Evolutionary conservation across 2,797 vertebrate species (phyloP).

Genomic region (Crocidura indochinensis): DNA sequence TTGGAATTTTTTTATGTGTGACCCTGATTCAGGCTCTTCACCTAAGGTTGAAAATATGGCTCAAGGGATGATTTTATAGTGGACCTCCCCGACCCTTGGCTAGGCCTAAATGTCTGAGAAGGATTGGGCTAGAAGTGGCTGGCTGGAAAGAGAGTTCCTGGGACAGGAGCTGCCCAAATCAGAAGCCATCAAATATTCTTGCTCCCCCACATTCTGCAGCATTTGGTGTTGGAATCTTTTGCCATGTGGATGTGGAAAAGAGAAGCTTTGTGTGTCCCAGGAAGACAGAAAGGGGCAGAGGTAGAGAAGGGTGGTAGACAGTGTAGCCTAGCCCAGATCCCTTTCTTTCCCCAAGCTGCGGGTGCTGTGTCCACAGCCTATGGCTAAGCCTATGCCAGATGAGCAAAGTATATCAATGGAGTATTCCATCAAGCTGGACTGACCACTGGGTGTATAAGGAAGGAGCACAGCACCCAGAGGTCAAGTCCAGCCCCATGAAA

Average conservation of each 20-base stretch:
- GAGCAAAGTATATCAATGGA: too few species aligned
- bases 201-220: background rate
- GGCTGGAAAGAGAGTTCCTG: background rate
- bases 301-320: background rate
- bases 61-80: too few species aligned
- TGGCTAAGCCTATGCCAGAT: background rate
- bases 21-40: too few species aligned
- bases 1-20: too few species aligned
- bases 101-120: background rate
- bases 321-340: background rate
- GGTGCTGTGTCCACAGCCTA: background rate
- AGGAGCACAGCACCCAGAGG: too few species aligned
- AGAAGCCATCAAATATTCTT: background rate
- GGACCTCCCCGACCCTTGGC: background rate
- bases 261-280: background rate
- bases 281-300: background rate
- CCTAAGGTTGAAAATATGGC: too few species aligned
- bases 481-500: too few species aligned
- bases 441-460: too few species aligned
- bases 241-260: background rate
- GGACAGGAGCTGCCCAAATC: background rate
- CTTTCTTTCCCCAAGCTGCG: background rate
- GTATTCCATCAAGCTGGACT: too few species aligned
- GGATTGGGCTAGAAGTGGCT: background rate
- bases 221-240: conserved; percentile 6